Conservation (phyloP, 1,140 invertebrate genomes). For the Marisa cornuarietis region DNA sequence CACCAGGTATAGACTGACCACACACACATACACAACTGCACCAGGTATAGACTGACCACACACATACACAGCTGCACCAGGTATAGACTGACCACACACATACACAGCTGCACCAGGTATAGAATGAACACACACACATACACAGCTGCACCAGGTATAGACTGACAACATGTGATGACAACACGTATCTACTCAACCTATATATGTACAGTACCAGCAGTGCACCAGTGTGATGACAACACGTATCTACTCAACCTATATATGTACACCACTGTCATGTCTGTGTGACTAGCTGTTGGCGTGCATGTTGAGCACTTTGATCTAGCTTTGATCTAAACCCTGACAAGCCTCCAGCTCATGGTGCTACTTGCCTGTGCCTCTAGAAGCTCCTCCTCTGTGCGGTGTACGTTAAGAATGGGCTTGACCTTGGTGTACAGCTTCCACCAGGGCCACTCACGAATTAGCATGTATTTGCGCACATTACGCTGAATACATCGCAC, state of each 20-base stretch:
- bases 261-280: too few species aligned
- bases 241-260: too few species aligned
- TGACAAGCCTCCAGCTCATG: background rate
- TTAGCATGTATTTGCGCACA: constrained; percentile 87
- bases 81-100: background rate
- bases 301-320: background rate
- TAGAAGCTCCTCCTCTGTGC: constrained; percentile 89
- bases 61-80: background rate
- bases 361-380: constrained; percentile 74
- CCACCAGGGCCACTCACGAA: constrained; percentile 96
- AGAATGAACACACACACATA: background rate
- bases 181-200: too few species aligned
- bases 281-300: too few species aligned
- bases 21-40: background rate
- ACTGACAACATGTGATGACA: too few species aligned
- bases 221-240: too few species aligned
- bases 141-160: background rate
- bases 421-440: constrained; percentile 87
- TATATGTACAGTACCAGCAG: too few species aligned
- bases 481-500: constrained; percentile 92
- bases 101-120: background rate
- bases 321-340: background rate
- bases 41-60: background rate
- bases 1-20: background rate
- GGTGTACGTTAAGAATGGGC: constrained; percentile 89